Percentiles rank a stretch among this genome's conserved stretches.
These are phyloP conservation scores for Stegodyphus dumicola DNA, from an alignment of 1,140 invertebrate genomes.

Conservation along the genomic window DNA sequence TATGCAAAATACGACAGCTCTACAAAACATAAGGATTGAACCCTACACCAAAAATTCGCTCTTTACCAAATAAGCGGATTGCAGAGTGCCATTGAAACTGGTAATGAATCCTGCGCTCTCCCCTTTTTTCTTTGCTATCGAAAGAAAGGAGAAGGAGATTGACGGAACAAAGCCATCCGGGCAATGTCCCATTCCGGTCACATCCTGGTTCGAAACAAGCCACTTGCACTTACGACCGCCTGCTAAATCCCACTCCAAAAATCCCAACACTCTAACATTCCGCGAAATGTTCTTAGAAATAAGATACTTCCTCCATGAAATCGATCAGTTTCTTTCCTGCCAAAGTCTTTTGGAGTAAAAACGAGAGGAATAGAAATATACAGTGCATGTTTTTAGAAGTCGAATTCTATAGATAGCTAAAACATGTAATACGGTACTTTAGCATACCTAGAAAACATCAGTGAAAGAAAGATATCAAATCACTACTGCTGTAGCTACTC, in stretches of 20 bases:
- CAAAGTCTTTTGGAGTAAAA: slow-evolving; percentile 5
- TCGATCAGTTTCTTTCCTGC: slow-evolving; percentile 37
- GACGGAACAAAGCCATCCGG: slow-evolving; percentile 38
- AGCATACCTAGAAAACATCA: no score
- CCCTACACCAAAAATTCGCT: no score
- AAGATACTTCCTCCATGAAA: slow-evolving; percentile 46
- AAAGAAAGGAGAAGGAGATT: slow-evolving; percentile 31
- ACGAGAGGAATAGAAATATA: not conserved
- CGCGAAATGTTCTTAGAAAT: slow-evolving; percentile 52
- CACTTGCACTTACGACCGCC: slow-evolving; percentile 45
- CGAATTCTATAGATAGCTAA: no score
- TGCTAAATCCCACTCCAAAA: slow-evolving; percentile 55
- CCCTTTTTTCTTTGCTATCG: not conserved
- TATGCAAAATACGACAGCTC: no score
- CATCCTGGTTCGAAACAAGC: slow-evolving; percentile 53
- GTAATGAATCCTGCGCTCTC: slow-evolving; percentile 33
- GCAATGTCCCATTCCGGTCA: slow-evolving; percentile 39
- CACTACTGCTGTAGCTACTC: no score
- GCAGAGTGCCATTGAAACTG: slow-evolving; percentile 9
- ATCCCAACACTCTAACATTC: slow-evolving; percentile 31
- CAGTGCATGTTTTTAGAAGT: slow-evolving; percentile 18
- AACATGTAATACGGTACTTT: no score
- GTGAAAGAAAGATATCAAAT: no score
- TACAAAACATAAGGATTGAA: no score
- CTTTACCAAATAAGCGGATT: no score